Evolutionary conservation across 2,113 vertebrate species (phyloP).

Genomic region (Upupa epops): DNA sequence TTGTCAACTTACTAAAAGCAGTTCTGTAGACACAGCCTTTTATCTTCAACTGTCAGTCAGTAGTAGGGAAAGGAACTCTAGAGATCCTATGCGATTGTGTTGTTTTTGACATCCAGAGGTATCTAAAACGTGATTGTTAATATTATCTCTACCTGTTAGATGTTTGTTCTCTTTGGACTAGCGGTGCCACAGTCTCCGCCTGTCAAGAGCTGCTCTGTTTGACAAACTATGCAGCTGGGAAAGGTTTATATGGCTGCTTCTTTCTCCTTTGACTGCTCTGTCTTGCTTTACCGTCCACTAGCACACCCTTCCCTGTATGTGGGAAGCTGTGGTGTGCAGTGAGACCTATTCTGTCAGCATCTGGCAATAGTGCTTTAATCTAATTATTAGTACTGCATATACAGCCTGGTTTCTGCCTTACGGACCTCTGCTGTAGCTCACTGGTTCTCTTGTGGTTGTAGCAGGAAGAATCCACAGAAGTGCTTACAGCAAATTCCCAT

Average conservation of each 20-base stretch:
- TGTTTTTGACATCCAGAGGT: not conserved
- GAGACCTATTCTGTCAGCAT: not conserved
- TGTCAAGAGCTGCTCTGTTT: not conserved
- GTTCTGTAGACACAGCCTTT: constrained; percentile 9
- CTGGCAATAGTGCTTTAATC: not conserved
- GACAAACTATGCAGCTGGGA: not conserved
- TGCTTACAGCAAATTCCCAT: not conserved
- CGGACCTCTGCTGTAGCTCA: not conserved
- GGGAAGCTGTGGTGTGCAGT: not conserved
- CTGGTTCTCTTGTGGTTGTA: not conserved
- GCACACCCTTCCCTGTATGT: not conserved
- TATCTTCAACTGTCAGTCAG: constrained; percentile 18
- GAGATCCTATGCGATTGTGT: not conserved
- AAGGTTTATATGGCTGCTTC: not conserved
- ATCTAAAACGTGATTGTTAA: not conserved
- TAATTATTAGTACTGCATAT: not conserved
- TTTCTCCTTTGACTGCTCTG: not conserved
- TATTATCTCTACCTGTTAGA: not conserved
- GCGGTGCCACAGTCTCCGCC: not conserved
- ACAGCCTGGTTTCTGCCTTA: not conserved
- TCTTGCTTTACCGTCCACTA: not conserved
- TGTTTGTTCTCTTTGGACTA: not conserved
- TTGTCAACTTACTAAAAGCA: not conserved
- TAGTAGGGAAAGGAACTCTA: not conserved
- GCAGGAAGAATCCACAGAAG: not conserved